Evolutionary conservation across 2,797 vertebrate genomes (phyloP), one percentile per base, ranked within the genome.

Genomic region (Champsocephalus gunnari): DNA sequence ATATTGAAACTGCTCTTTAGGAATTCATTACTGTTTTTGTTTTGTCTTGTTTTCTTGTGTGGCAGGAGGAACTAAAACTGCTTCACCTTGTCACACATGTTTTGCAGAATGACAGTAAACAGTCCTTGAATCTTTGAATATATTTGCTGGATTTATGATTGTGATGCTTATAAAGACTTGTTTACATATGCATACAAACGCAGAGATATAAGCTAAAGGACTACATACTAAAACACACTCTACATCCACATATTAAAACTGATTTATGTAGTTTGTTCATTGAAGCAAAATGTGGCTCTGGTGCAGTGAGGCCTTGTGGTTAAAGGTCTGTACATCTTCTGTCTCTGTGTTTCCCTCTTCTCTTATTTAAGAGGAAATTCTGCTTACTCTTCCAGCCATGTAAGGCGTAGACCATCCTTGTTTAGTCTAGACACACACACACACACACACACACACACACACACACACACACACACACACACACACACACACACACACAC

Each of bases 381-480:
- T 83, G 73, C 80, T 89, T 82, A 86, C 78, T 81, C 70, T 81
- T 91, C 75, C 66, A 79, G 80, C 79, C 84, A 75, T 87, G 77
- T 87, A 86, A 86, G 66, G 71, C 79, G 81, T 53, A 82, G 81
- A 71, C 80, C 64, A 58, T 83, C 74, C 77, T 73, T 91, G 88
- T 93, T 93, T 92, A 91, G 91, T 93, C 91, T 94, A 90, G 91
- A 93, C 86, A 74, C 80, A 49, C 47, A 54, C 50, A 12, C 48
- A 32, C 28, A 17, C 4, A 21, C 73, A 45, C 10, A 76, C 38
- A 47, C 21, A 24, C 24, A 3, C 24, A 24, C 24, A 3, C 24
- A 24, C 24, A 3, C 24, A 24, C 24, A 3, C 24, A 24, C 24
- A 3, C 3, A 24, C 24, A 3, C 24, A 24, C 24, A 3, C 24